Evolutionary conservation across 2,888 invertebrate genomes (phyloP).

Genomic region (Adela reaumurella): DNA sequence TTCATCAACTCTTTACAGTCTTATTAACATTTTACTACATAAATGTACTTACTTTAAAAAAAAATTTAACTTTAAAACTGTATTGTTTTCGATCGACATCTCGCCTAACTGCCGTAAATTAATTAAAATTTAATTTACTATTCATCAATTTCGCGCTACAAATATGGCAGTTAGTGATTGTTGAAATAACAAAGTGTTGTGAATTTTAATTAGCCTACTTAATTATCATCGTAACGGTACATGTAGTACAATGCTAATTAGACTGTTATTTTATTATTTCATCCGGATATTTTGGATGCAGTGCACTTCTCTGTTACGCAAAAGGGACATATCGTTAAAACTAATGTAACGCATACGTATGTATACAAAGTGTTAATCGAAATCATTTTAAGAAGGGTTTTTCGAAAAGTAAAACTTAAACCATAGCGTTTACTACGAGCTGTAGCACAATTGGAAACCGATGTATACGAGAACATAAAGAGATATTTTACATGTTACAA

Average conservation of each 20-base stretch:
- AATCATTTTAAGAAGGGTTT: neutral
- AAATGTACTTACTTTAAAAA: too few relatives aligned
- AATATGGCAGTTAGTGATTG: too few relatives aligned
- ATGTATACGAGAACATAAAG: constrained; percentile 50
- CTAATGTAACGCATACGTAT: neutral
- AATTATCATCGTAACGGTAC: too few relatives aligned
- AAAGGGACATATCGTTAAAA: neutral
- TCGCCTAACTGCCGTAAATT: too few relatives aligned
- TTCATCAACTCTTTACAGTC: too few relatives aligned
- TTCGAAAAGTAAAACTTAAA: neutral
- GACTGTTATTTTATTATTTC: neutral
- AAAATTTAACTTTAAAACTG: too few relatives aligned
- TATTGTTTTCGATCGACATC: too few relatives aligned
- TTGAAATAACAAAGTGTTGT: too few relatives aligned
- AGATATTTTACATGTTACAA: constrained; percentile 55
- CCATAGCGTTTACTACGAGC: constrained; percentile 14
- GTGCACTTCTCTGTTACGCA: neutral
- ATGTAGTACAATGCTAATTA: neutral
- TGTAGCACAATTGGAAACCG: constrained; percentile 54
- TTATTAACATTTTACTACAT: too few relatives aligned
- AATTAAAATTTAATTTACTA: too few relatives aligned
- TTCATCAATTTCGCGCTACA: too few relatives aligned
- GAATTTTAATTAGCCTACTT: too few relatives aligned
- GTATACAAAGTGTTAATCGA: neutral
- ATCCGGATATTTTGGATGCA: neutral